These are phyloP conservation scores for Proisotoma minuta DNA, from an alignment of 2,888 invertebrate species.

Conservation along the genomic window DNA sequence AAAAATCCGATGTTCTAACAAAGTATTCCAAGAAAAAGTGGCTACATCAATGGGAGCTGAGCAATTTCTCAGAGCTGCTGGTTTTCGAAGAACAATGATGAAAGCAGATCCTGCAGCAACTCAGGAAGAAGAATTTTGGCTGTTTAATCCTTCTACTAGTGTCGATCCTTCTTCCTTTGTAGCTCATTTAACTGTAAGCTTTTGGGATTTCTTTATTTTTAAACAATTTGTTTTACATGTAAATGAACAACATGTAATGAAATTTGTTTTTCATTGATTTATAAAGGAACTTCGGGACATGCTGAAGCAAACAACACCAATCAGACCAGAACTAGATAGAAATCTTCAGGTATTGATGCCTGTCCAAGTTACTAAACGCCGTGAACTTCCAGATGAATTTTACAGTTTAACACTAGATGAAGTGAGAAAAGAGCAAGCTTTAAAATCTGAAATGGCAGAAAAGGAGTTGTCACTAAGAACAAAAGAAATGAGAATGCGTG, in stretches of 20 bases:
- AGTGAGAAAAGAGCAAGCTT: slow-evolving; percentile 72
- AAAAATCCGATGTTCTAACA: slow-evolving; percentile 81
- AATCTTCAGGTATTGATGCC: slow-evolving; percentile 78
- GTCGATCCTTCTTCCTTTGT: slow-evolving; percentile 22
- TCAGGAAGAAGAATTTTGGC: slow-evolving; percentile 39
- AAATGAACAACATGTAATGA: neutral
- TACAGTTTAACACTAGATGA: slow-evolving; percentile 77
- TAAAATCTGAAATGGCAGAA: slow-evolving; percentile 72
- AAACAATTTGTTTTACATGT: neutral
- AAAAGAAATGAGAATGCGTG: slow-evolving; percentile 90
- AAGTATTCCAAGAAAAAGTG: slow-evolving; percentile 74
- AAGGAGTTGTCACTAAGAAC: slow-evolving; percentile 78
- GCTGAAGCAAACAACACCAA: slow-evolving; percentile 70
- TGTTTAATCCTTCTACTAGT: slow-evolving; percentile 30
- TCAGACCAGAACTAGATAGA: slow-evolving; percentile 78
- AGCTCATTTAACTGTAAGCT: slow-evolving; percentile 34
- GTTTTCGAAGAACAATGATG: slow-evolving; percentile 58
- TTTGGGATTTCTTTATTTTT: neutral
- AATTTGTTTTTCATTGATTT: neutral
- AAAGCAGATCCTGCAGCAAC: slow-evolving; percentile 28
- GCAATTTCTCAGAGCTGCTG: slow-evolving; percentile 76
- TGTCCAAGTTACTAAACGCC: slow-evolving; percentile 63
- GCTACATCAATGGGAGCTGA: slow-evolving; percentile 70
- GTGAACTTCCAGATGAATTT: slow-evolving; percentile 76
- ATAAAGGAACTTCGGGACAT: slow-evolving; percentile 66